These are phyloP conservation scores for Rhagoletis zephyria DNA, from an alignment of 1,140 invertebrate genomes.

Conservation along the genomic window DNA sequence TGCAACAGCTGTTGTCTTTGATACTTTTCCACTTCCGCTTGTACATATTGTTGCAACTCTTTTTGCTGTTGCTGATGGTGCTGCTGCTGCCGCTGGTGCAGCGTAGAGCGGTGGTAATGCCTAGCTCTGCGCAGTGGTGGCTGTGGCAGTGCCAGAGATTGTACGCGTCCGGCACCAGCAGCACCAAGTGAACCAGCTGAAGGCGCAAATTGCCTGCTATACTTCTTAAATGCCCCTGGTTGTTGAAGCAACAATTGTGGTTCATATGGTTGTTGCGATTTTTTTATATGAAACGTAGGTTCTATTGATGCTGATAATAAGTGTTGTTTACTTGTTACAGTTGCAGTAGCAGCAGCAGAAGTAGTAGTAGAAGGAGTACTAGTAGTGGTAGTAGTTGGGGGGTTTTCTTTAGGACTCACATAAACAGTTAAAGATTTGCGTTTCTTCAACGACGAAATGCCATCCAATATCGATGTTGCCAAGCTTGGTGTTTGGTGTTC, in stretches of 20 bases:
- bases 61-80: constrained; percentile 54
- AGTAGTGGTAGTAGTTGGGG: constrained; percentile 60
- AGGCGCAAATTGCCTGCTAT: constrained; percentile 16
- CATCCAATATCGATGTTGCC: constrained; percentile 66
- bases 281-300: background rate
- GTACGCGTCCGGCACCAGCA: constrained; percentile 47
- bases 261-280: constrained; percentile 34
- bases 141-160: background rate
- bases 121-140: background rate
- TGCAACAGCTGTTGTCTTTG: constrained; percentile 52
- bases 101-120: constrained; percentile 45
- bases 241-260: constrained; percentile 57
- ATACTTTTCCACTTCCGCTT: constrained; percentile 53
- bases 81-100: constrained; percentile 45
- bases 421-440: constrained; percentile 73
- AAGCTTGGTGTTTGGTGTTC: constrained; percentile 56
- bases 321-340: background rate
- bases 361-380: constrained; percentile 38
- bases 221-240: constrained; percentile 12
- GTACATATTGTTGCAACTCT: constrained; percentile 46
- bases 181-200: constrained; percentile 30
- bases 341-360: constrained; percentile 7
- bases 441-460: constrained; percentile 71
- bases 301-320: background rate
- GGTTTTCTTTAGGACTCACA: constrained; percentile 70